phyloP scores from a whole-genome alignment of 2,797 vertebrate species.

The Cephalopachus bancanus region DNA sequence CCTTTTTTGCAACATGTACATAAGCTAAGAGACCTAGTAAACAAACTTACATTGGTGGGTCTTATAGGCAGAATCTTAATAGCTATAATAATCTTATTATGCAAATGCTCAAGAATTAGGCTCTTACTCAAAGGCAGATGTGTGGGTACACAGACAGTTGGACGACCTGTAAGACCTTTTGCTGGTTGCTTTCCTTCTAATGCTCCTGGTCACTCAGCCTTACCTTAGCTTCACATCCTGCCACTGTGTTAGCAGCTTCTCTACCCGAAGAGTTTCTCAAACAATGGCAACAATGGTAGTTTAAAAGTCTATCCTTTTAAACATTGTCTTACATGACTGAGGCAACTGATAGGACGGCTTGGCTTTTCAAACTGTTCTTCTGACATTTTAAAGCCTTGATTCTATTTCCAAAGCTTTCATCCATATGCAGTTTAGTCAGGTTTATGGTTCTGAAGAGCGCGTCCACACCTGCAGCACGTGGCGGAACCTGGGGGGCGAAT shows the following conservation, averaged over 20 bases:
- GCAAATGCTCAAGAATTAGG: neutral
- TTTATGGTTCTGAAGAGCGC: neutral
- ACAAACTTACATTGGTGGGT: neutral
- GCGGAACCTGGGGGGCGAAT: neutral
- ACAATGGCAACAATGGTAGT: neutral
- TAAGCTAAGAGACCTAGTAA: neutral
- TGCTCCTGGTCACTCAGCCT: neutral
- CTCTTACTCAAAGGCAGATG: neutral
- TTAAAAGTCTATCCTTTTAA: neutral
- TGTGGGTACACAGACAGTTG: neutral
- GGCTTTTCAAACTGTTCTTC: neutral
- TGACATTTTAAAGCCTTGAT: conserved; percentile 41
- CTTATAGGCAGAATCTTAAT: neutral
- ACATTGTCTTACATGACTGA: neutral
- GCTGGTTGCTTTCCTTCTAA: neutral
- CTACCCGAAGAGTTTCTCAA: neutral
- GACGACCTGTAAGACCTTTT: neutral
- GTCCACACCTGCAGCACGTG: neutral
- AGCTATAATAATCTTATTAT: neutral
- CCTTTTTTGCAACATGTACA: neutral
- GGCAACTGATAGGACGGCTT: neutral
- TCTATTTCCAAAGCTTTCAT: conserved; percentile 26
- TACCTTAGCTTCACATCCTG: neutral
- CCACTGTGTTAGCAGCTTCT: neutral
- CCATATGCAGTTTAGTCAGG: neutral